A percentile compares a stretch with the other conserved stretches of the same genome.
Conservation (phyloP, 2,797 vertebrate genomes). For the Coregonus suidteri region DNA sequence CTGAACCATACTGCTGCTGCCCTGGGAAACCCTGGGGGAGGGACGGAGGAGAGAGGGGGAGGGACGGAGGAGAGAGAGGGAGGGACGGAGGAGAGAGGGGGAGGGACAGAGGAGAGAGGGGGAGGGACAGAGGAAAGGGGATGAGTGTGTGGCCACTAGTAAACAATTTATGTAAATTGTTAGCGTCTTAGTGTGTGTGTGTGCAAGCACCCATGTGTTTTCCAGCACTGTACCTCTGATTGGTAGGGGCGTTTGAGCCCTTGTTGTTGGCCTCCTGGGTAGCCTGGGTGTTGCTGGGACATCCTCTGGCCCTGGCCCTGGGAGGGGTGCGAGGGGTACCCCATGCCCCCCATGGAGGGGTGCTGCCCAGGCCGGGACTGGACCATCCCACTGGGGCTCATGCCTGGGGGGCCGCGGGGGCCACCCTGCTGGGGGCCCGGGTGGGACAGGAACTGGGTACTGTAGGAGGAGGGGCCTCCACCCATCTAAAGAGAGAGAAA, state of each 20-base stretch:
- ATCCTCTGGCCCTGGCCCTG: slow-evolving; percentile 79
- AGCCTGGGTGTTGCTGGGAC: slow-evolving; percentile 83
- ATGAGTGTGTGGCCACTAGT: neutral
- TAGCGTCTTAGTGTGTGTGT: neutral
- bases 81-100: neutral
- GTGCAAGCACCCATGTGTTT: too few species aligned
- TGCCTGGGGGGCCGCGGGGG: slow-evolving; percentile 77
- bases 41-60: neutral
- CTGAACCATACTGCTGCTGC: slow-evolving; percentile 75
- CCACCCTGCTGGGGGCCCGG: slow-evolving; percentile 65
- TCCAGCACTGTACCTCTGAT: slow-evolving; percentile 74
- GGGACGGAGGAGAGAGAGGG: neutral
- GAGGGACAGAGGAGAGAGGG: neutral
- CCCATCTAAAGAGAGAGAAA: slow-evolving; percentile 79
- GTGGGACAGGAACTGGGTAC: slow-evolving; percentile 89
- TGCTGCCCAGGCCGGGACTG: slow-evolving; percentile 73
- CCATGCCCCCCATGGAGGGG: slow-evolving; percentile 69
- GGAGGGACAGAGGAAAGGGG: neutral
- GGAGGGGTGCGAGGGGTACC: slow-evolving; percentile 57
- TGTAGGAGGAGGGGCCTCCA: slow-evolving; percentile 82
- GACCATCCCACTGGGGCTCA: slow-evolving; percentile 81
- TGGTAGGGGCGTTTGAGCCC: slow-evolving; percentile 87
- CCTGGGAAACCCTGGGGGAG: slow-evolving; percentile 68
- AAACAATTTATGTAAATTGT: neutral
- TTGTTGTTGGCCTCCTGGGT: slow-evolving; percentile 79